phyloP scores from a whole-genome alignment of 2,797 vertebrate species.

The Bovichtus diacanthus region DNA sequence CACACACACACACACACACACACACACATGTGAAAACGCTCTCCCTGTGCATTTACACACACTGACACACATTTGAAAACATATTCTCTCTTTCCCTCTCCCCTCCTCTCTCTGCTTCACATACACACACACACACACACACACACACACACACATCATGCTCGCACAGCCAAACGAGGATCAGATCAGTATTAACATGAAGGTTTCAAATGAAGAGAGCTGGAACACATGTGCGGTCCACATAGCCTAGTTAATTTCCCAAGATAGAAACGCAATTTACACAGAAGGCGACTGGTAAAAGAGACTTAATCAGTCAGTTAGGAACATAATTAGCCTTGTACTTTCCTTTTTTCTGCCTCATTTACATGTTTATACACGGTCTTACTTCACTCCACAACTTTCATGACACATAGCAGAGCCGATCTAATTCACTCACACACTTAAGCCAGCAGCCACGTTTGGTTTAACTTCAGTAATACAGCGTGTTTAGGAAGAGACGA shows the following conservation, averaged over 20 bases:
- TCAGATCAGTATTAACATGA: constrained; percentile 82
- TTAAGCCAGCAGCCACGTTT: constrained; percentile 46
- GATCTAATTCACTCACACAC: constrained; percentile 64
- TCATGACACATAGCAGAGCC: constrained; percentile 54
- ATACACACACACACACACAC: constrained; percentile 11
- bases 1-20: constrained; percentile 56
- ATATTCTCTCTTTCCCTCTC: constrained; percentile 28
- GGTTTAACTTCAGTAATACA: constrained; percentile 13
- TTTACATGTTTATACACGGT: constrained; percentile 79
- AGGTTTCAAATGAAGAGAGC: constrained; percentile 81
- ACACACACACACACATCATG: constrained; percentile 35
- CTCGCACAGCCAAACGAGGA: constrained; percentile 64
- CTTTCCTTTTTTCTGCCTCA: constrained; percentile 81
- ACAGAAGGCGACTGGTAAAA: constrained; percentile 85
- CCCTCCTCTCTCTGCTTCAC: constrained; percentile 14
- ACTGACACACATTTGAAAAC: constrained; percentile 66
- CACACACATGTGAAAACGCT: constrained; percentile 13
- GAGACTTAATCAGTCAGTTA: constrained; percentile 86
- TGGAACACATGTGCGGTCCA: constrained; percentile 84
- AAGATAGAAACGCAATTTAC: constrained; percentile 87
- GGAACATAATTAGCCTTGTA: constrained; percentile 86
- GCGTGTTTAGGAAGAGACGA: constrained; percentile 5
- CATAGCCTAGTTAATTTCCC: constrained; percentile 86
- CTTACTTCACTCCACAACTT: constrained; percentile 70
- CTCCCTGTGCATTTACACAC: constrained; percentile 35